A percentile compares a stretch with the other conserved stretches of the same genome.
Evolutionary conservation across 37 sponge, comb jelly and placozoan species (phyloP).

Genomic region (Ianthella basta): DNA sequence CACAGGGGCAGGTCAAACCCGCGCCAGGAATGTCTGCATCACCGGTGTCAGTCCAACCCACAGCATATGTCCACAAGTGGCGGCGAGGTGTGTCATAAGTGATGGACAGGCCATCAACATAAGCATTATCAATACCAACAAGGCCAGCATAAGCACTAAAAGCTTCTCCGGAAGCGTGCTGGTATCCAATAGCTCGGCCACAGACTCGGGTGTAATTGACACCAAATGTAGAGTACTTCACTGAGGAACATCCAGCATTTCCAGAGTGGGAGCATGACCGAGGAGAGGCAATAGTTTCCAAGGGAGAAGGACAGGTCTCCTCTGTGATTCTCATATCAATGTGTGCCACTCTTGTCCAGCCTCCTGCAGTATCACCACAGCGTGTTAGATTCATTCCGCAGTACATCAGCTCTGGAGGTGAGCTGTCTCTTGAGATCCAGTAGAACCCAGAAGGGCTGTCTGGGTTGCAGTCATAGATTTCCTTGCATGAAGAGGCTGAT

Average conservation of each 20-base stretch:
- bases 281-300: neutral
- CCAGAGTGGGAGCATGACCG: neutral
- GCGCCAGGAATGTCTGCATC: too few species aligned
- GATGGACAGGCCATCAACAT: constrained; percentile 10
- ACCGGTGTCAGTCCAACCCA: neutral
- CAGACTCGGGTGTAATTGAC: neutral
- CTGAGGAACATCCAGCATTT: neutral
- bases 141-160: neutral
- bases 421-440: neutral
- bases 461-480: neutral
- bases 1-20: too few species aligned
- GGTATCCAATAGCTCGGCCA: constrained; percentile 6
- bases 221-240: neutral
- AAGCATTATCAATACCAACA: neutral
- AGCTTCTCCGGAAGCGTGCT: neutral
- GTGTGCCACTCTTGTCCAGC: constrained; percentile 25
- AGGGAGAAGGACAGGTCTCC: constrained; percentile 19
- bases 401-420: neutral
- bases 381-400: constrained; percentile 16
- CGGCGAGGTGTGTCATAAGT: neutral
- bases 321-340: neutral
- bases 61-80: constrained; percentile 11
- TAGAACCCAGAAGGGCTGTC: neutral
- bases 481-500: neutral
- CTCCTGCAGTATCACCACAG: constrained; percentile 20